Evolutionary conservation across 2,797 vertebrate species (phyloP), one percentile per base, ranked within the genome.

Genomic region (Lophius americanus): DNA sequence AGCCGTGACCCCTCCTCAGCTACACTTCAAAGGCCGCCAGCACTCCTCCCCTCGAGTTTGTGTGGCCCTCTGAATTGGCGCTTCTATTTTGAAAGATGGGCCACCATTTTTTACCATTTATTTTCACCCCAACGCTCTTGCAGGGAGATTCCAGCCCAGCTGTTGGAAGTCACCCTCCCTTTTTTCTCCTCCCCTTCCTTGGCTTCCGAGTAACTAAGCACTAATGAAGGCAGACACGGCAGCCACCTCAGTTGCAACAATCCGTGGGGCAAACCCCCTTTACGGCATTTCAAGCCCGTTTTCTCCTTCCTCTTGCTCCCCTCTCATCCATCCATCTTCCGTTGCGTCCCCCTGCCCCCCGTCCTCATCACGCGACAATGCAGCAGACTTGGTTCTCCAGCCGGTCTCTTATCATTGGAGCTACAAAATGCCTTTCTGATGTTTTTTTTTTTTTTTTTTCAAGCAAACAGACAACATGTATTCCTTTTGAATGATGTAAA

Each of bases 1-100:
- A 87, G 82, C 50, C 69, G 73, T 79, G 85, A 90, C 87, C 89
- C 81, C 75, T 85, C 68, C 85, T 83, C 71, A 52, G 64, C 74
- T 62, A 48, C 52, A 86, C 90, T 90, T 91, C 90, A 92, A 91
- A 91, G 79, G 70, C 80, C 63, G 75, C 78, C 75, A 78, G 49
- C 69, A 60, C 85, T 80, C 87, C 86, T 86, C 91, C 85, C 76
- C 76, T 65, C 1, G 64, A 84, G 68, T 93, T 94, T 93, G 92
- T 95, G 89, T 82, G 78, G 83, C 71, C 83, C 75, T 79, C 57
- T 87, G 89, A 91, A 81, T 90, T 67, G 83, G 85, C 79, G 73
- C 87, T 90, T 89, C 81, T 80, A 64, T 87, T 85, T 65, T 87
- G 53, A 73, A 77, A 66, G 63, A 46, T 76, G 68, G 81, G 64